A percentile compares a stretch with the other conserved stretches of the same genome.
These are phyloP conservation scores for Poecile montanus DNA, from an alignment of 2,797 vertebrate species.

Conservation along the genomic window DNA sequence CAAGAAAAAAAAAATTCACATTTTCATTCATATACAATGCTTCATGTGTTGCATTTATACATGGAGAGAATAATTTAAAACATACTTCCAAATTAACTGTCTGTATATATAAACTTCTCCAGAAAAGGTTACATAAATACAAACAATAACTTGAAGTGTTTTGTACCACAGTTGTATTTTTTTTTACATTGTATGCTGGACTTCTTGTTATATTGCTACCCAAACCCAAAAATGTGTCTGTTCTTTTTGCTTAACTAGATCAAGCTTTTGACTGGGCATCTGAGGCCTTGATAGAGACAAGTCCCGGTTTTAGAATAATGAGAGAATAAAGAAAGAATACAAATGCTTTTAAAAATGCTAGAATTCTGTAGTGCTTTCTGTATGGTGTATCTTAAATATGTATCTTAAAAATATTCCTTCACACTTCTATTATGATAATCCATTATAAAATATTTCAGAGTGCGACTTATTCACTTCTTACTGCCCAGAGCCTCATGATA, in stretches of 20 bases:
- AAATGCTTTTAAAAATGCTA: neutral
- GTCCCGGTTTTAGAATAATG: neutral
- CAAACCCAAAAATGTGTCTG: neutral
- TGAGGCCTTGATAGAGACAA: neutral
- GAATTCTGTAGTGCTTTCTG: neutral
- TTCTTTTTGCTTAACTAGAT: neutral
- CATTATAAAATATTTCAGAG: neutral
- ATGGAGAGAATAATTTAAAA: neutral
- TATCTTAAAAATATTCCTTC: neutral
- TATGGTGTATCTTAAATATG: neutral
- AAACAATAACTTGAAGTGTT: neutral
- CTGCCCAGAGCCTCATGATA: neutral
- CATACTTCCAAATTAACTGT: rapidly evolving
- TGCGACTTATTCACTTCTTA: neutral
- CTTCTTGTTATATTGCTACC: neutral
- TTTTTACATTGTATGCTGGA: neutral
- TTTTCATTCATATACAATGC: neutral
- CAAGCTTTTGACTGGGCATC: neutral
- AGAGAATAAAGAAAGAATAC: neutral
- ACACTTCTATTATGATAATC: neutral
- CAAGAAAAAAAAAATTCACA: neutral
- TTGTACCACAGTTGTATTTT: neutral
- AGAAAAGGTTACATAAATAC: neutral
- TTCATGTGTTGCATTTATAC: neutral
- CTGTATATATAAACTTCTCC: neutral